Base-by-base conservation (phyloP, 2,113 vertebrate species). In the Illadopsis cleaveri region DNA sequence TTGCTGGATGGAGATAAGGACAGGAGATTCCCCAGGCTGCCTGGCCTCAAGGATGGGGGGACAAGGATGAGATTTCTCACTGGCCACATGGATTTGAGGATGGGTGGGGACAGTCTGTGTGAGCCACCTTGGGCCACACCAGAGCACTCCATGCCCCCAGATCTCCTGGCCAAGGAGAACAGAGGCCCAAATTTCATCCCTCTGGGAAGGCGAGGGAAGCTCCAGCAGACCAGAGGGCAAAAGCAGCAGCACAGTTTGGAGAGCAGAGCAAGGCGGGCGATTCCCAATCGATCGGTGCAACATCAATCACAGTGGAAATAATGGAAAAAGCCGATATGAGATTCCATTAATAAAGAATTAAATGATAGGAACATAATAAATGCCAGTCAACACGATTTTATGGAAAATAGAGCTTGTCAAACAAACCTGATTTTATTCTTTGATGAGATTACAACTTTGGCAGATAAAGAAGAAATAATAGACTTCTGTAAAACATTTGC, bases 331-430 rank as follows among this genome's bases (percentile, higher is more conserved):
- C 73, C n/a, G 8, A 91, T 86, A 56, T 5, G 40, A 93, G 75
- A 85, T 91, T 89, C 91, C 73, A 82, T 94, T 94, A 95, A 95
- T 93, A 97, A 92, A 84, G 86, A 95, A 97, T 87, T 93, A 95
- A 95, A 69, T 0, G 57, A 91, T 79, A 89, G 91, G 91, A 95
- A 85, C 81, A 24, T 89, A 94, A 96, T 95, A 95, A 95, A 68
- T 42, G 89, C 73, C 93, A 97, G 83, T 89, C 95, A 91, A 95
- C 48, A 56, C 0, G 0, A 69, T 93, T 95, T 89, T 68, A 82
- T 65, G 81, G 94, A 91, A 94, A 97, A 95, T 79, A 84, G 91
- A 53, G 28, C 84, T 87, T 96, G 95, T 95, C 96, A 96, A 97
- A 96, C 86, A 93, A 94, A 92, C 72, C 80, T 91, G 89, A 84